phyloP scores from a whole-genome alignment of 23 tunicate species.

The Phallusia fumigata region DNA sequence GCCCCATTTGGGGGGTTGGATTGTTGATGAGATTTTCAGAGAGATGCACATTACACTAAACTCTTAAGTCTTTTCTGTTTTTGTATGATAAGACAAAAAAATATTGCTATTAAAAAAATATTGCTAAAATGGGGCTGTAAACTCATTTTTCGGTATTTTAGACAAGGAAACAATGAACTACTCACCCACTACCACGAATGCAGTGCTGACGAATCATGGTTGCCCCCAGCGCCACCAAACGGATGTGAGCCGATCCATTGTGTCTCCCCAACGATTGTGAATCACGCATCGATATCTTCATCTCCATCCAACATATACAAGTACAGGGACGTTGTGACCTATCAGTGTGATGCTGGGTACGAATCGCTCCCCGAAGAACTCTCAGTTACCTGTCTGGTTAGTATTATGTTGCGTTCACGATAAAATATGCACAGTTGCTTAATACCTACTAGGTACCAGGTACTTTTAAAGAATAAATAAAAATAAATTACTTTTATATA shows the following conservation, averaged over 20 bases:
- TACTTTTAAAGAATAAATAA: no score
- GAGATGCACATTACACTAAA: neutral
- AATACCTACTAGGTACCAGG: no score
- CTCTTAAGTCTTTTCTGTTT: neutral
- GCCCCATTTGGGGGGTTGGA: no score
- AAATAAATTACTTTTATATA: no score
- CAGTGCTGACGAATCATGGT: neutral
- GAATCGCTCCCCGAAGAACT: conserved; percentile 32
- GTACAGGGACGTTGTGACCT: conserved; percentile 46
- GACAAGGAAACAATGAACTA: conserved; percentile 1
- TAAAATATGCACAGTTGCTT: neutral
- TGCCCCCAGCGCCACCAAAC: conserved; percentile 8
- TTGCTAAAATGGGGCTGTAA: neutral
- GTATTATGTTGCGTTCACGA: no score
- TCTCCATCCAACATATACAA: neutral
- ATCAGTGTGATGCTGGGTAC: conserved; percentile 61
- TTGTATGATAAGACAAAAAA: neutral
- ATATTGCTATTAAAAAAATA: neutral
- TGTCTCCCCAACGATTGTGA: conserved; percentile 31
- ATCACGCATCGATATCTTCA: conserved; percentile 15
- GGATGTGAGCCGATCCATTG: conserved; percentile 52
- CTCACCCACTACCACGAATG: conserved; percentile 5
- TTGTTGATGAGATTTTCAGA: no score
- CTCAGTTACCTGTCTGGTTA: conserved; percentile 60
- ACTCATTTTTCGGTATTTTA: neutral